These are phyloP conservation scores for Trigoniulus corallinus DNA, from an alignment of 1,140 invertebrate species.

Conservation along the genomic window DNA sequence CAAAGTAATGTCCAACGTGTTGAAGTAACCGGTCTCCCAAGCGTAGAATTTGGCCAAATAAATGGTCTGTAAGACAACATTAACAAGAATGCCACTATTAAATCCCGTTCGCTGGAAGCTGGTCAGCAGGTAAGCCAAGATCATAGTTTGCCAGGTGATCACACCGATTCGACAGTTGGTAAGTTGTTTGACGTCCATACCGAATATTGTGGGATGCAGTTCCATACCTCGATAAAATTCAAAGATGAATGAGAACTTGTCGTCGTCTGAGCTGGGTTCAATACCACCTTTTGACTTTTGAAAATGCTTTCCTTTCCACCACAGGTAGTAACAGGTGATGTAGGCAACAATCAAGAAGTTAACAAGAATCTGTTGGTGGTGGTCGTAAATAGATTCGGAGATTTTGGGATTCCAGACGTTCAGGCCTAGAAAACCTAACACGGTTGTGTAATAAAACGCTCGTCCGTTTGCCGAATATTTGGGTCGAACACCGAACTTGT, in stretches of 20 bases:
- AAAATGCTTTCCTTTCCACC: slow-evolving; percentile 25
- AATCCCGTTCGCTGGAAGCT: slow-evolving; percentile 27
- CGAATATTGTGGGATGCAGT: slow-evolving; percentile 33
- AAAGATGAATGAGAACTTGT: slow-evolving; percentile 26
- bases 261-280: slow-evolving; percentile 19
- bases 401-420: slow-evolving; percentile 16
- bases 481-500: slow-evolving; percentile 31
- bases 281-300: no score
- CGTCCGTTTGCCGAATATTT: slow-evolving; percentile 37
- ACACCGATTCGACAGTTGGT: slow-evolving; percentile 35
- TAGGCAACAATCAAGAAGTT: slow-evolving; percentile 33
- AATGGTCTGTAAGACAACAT: slow-evolving; percentile 28
- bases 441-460: slow-evolving; percentile 29
- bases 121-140: slow-evolving; percentile 23
- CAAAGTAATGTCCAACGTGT: slow-evolving; percentile 41
- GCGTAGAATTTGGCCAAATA: slow-evolving; percentile 44
- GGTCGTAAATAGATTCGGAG: slow-evolving; percentile 26
- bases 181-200: slow-evolving; percentile 30
- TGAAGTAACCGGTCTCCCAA: slow-evolving; percentile 44
- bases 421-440: slow-evolving; percentile 23
- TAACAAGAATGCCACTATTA: slow-evolving; percentile 30
- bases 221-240: slow-evolving; percentile 42
- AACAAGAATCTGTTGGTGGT: slow-evolving; percentile 31
- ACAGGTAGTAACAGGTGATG: slow-evolving; percentile 29
- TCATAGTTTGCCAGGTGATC: slow-evolving; percentile 38